A percentile compares a stretch with the other conserved stretches of the same genome.
These are phyloP conservation scores for Tinea trinotella DNA, from an alignment of 2,888 invertebrate genomes.

Conservation along the genomic window DNA sequence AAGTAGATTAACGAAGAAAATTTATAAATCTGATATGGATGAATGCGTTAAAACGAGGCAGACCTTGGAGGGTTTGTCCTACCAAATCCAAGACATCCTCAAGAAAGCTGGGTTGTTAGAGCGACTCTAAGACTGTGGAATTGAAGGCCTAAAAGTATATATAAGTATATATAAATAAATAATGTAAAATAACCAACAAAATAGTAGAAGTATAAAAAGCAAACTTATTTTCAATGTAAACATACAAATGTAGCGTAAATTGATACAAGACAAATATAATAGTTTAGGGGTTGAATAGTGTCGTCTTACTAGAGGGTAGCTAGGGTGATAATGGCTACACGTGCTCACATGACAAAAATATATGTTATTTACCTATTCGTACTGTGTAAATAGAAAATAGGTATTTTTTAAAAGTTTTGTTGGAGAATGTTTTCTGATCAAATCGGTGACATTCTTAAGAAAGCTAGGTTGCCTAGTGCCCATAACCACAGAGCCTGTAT, in stretches of 20 bases:
- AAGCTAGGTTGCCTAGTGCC: no score
- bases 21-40: no score
- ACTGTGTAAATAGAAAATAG: no score
- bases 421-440: no score
- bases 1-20: no score
- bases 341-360: neutral
- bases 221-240: constrained; percentile 6
- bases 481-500: no score
- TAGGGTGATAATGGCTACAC: constrained; percentile 2
- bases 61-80: no score
- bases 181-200: constrained; percentile 3
- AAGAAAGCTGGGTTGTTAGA: no score
- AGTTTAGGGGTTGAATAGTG: constrained; percentile 34
- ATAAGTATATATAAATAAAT: neutral
- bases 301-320: constrained; percentile 20
- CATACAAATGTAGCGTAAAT: constrained; percentile 43
- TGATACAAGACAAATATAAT: constrained; percentile 53
- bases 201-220: neutral
- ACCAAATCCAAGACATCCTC: no score
- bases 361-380: neutral
- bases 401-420: neutral
- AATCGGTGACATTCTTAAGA: no score
- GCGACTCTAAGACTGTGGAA: no score
- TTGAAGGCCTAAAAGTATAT: neutral
- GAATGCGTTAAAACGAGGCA: no score